Evolutionary conservation across 1,140 invertebrate genomes (phyloP), one percentile per base, ranked within the genome.

Genomic region (Drosophila hydei): DNA sequence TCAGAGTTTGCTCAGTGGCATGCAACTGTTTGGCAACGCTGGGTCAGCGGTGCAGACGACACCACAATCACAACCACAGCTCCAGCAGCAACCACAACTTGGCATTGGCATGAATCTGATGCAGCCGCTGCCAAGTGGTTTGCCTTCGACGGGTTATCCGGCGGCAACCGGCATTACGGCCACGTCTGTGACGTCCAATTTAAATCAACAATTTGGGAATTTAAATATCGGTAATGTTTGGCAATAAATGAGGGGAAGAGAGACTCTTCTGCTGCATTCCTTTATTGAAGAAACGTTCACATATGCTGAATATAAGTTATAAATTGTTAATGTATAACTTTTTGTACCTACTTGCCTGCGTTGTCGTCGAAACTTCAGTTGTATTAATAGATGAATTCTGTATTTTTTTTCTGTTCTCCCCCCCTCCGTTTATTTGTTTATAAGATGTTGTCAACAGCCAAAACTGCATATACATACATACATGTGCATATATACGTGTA

Each of bases 221-320:
- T 77, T 91, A 55, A 91, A 91, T 79, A 90, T 91, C 50, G 91
- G 91, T 18, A 91, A 91, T 89, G 91, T 91, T 69, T 91, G 91
- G 91, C 91, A 91, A 88, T 91, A 90, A 90, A 84, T 70, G 58
- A 55, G 38, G 9, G 11, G 16, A 42, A 14, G 38, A 16, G 38
- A 58, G 55, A 65, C 52, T 59, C 21, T 33, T 33, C 11, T 33
- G 30, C 47, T 77, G 74, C 75, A 81, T 77, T 75, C 75, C 79
- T 70, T 79, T 79, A 73, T 72, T 59, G 75, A 79, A 63, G 76
- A 16, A 47, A 62, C 58, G 30, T 33, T 33, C 30, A 33, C 65
- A 62, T 50, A 33, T 56, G 68, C 61, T 64, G 68, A 75, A 51
- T 25, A 45, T 75, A 50, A 59, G 54, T 68, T 47, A 68, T 56